Conservation (phyloP, 2,888 invertebrate species). For the Malthinus flaveolus region DNA sequence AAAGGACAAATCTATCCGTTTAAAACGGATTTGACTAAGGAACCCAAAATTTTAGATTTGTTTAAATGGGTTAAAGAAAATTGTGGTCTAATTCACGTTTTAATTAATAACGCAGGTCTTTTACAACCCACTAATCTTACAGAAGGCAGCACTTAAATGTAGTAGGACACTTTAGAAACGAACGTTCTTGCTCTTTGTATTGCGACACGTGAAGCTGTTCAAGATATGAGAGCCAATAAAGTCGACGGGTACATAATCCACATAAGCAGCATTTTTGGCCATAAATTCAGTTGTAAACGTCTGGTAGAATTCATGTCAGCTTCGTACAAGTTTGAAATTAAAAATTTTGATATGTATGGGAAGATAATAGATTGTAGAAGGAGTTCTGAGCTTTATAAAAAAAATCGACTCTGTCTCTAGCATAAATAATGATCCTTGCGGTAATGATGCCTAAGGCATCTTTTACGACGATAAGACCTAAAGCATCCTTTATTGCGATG, state of each 20-base stretch:
- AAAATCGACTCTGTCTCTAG: no score
- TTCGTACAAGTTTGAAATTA: no score
- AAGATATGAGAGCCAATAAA: neutral
- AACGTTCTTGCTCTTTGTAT: conserved; percentile 15
- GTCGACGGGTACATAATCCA: conserved; percentile 16
- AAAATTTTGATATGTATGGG: no score
- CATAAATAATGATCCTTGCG: no score
- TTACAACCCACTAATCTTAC: neutral
- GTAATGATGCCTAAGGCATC: no score
- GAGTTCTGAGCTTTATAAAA: no score
- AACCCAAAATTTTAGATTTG: conserved; percentile 6
- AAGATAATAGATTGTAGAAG: no score
- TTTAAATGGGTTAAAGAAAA: conserved; percentile 7
- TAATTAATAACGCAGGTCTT: conserved; percentile 1
- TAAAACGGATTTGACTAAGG: conserved; percentile 3
- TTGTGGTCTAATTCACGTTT: neutral
- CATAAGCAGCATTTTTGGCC: conserved; percentile 35
- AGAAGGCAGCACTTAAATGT: neutral
- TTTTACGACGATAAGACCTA: no score
- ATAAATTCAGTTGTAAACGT: conserved; percentile 41
- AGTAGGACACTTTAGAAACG: conserved; percentile 8
- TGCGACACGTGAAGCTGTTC: conserved; percentile 12
- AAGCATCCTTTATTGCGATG: no score
- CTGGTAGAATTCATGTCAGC: no score
- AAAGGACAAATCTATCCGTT: conserved; percentile 4